Conservation (phyloP, 64 coral and sea anemone species). For the Stichodactyla helianthus region DNA sequence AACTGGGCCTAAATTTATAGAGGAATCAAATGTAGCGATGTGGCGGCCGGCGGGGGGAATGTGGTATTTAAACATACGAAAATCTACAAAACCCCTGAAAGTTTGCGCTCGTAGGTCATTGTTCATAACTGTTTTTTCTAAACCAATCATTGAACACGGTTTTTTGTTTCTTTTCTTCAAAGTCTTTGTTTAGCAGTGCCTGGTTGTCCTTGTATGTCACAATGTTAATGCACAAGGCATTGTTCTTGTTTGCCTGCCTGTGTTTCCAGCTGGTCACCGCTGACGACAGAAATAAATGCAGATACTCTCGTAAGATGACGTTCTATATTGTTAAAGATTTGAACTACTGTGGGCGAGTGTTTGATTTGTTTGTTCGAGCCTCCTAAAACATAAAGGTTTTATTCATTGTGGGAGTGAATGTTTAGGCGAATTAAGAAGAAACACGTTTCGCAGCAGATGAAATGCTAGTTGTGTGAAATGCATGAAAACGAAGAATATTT, state of each 20-base stretch:
- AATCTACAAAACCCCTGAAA: too few species aligned
- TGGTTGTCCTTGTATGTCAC: not conserved
- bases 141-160: not conserved
- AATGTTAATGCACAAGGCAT: not conserved
- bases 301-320: not conserved
- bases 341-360: slow-evolving; percentile 3
- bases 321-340: not conserved
- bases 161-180: not conserved
- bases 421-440: not conserved
- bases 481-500: too few species aligned
- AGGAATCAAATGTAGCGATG: too few species aligned
- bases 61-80: too few species aligned
- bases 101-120: not conserved
- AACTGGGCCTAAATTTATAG: too few species aligned
- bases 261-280: not conserved
- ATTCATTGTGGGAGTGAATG: not conserved
- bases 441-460: not conserved
- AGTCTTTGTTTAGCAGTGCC: not conserved
- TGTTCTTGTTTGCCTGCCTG: not conserved
- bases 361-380: not conserved
- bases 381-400: not conserved
- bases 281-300: not conserved
- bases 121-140: not conserved
- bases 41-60: too few species aligned
- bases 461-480: not conserved